Conservation (phyloP, 2,797 vertebrate genomes). For the Poeciliopsis paucimaculata region DNA sequence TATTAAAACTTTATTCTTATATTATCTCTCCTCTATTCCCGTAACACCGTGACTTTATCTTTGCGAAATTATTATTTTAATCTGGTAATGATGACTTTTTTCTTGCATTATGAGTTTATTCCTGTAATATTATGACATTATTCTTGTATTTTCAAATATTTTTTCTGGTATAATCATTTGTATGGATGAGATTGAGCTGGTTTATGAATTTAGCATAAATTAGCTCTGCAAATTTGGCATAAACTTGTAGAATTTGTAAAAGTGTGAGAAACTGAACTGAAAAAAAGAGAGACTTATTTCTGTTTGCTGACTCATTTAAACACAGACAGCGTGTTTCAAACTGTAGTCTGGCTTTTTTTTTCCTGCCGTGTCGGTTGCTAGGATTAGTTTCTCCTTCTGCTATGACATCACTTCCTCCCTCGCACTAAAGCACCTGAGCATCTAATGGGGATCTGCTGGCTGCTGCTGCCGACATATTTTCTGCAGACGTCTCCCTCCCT, state of each 20-base stretch:
- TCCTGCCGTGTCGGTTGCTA: constrained; percentile 10
- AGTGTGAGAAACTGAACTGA: neutral
- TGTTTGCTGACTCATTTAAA: constrained; percentile 6
- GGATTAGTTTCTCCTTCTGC: neutral
- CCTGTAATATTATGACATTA: too few species aligned
- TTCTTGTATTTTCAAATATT: too few species aligned
- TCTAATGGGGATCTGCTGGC: constrained; percentile 59
- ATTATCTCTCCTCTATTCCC: too few species aligned
- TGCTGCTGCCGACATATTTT: constrained; percentile 51
- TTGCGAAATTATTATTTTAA: too few species aligned
- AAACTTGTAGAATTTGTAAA: too few species aligned
- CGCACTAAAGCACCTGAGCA: constrained; percentile 53
- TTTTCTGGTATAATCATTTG: too few species aligned
- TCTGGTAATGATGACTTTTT: too few species aligned
- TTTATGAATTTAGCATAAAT: neutral
- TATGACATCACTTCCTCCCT: constrained; percentile 27
- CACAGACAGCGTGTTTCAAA: neutral
- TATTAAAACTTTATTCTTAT: too few species aligned
- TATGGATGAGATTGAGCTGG: neutral
- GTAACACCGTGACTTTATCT: too few species aligned
- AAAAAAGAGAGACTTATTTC: constrained; percentile 6
- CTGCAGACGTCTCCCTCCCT: constrained; percentile 49
- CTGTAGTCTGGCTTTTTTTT: neutral
- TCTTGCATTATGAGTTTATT: too few species aligned
- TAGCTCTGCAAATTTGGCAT: neutral